Percentiles rank a stretch among this genome's conserved stretches.
These are phyloP conservation scores for Leptinotarsa lineolata DNA, from an alignment of 1,140 invertebrate genomes.

Conservation along the genomic window DNA sequence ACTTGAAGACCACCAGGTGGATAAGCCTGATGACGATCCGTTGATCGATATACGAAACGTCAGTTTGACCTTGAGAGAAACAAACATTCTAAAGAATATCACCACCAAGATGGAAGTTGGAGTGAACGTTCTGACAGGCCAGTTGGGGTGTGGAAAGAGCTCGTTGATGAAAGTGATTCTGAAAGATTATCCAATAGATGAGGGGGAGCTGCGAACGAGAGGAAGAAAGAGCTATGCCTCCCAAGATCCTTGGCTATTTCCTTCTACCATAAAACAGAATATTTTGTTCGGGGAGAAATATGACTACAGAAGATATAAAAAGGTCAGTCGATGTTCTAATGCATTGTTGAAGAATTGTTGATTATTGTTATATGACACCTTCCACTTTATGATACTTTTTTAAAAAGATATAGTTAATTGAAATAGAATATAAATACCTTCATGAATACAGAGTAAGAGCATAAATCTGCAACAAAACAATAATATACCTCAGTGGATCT, in stretches of 20 bases:
- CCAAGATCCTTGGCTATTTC: conserved; percentile 80
- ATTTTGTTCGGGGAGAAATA: conserved; percentile 64
- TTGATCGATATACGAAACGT: conserved; percentile 27
- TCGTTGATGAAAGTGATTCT: conserved; percentile 73
- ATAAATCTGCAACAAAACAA: too few relatives aligned
- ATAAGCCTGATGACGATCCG: conserved; percentile 27
- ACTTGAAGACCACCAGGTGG: conserved; percentile 21
- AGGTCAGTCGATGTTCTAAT: conserved; percentile 56
- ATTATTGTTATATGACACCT: too few relatives aligned
- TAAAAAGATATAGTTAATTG: too few relatives aligned
- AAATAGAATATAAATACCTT: too few relatives aligned
- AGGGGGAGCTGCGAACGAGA: conserved; percentile 65
- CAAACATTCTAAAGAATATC: conserved; percentile 59
- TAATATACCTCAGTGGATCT: too few relatives aligned
- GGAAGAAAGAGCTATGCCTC: conserved; percentile 79
- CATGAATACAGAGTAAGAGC: too few relatives aligned
- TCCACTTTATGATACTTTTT: too few relatives aligned
- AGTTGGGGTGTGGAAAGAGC: conserved; percentile 83
- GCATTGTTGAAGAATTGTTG: too few relatives aligned
- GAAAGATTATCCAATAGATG: conserved; percentile 67
- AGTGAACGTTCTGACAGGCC: conserved; percentile 73
- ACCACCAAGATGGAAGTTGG: conserved; percentile 65
- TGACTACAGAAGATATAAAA: conserved; percentile 58
- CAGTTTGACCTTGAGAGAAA: conserved; percentile 27
- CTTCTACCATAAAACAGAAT: conserved; percentile 65